Evolutionary conservation across 2,888 invertebrate genomes (phyloP).

Genomic region (Pharmacophagus antenor): DNA sequence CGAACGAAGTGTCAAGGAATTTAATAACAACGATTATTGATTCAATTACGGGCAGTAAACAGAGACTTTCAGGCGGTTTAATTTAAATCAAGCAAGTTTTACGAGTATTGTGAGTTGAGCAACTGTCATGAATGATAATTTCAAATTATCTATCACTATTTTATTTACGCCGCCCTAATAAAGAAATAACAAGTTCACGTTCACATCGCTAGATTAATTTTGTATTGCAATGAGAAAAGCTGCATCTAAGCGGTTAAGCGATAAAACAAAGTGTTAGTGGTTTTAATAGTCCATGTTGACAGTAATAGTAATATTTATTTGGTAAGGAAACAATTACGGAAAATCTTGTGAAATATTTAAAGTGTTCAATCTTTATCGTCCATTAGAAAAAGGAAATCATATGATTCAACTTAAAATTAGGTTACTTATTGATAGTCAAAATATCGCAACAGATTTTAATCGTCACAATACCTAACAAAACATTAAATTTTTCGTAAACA

Average conservation of each 20-base stretch:
- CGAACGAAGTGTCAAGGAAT: conserved; percentile 44
- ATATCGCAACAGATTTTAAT: not conserved
- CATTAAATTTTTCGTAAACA: no score
- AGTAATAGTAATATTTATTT: no score
- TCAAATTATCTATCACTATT: conserved; percentile 30
- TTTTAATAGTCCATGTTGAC: no score
- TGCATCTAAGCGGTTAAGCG: no score
- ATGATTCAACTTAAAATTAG: no score
- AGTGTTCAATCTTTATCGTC: no score
- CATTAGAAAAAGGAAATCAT: no score
- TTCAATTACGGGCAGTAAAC: conserved; percentile 52
- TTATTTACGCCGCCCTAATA: not conserved
- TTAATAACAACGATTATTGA: conserved; percentile 58
- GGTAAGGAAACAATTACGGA: no score
- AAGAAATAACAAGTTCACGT: not conserved
- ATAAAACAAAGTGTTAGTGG: no score
- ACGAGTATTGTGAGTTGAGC: conserved; percentile 39
- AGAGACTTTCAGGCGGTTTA: conserved; percentile 46
- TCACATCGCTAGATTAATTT: not conserved
- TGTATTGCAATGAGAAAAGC: no score
- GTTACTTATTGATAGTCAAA: not conserved
- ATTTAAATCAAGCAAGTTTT: conserved; percentile 46
- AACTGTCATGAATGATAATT: conserved; percentile 34
- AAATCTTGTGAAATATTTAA: no score
- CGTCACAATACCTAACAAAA: not conserved